Evolutionary conservation across 2,888 invertebrate genomes (phyloP).

Genomic region (Phytoseiulus persimilis): DNA sequence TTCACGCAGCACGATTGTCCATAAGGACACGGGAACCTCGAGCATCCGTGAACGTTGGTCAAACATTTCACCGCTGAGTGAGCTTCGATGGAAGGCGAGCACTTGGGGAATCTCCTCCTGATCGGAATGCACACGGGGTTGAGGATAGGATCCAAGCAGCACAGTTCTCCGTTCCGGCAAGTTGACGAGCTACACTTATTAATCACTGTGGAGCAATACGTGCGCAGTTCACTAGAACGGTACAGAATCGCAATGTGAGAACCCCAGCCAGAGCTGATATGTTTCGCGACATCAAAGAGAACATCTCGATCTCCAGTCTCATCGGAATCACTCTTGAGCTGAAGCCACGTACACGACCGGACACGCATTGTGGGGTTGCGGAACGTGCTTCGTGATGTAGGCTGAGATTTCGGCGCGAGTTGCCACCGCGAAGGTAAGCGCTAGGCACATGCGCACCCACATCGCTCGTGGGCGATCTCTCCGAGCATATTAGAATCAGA

Average conservation of each 20-base stretch:
- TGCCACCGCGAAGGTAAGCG: no score
- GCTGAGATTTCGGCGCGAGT: not conserved
- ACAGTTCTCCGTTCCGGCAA: not conserved
- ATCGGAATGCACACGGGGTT: not conserved
- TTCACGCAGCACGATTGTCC: not conserved
- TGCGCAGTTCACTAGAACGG: slow-evolving; percentile 21
- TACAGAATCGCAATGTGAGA: not conserved
- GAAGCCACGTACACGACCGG: not conserved
- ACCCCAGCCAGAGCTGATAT: not conserved
- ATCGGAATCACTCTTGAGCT: no score
- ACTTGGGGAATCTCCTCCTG: not conserved
- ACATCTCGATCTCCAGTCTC: no score
- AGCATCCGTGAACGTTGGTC: not conserved
- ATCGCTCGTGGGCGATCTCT: no score
- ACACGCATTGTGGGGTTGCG: slow-evolving; percentile 14
- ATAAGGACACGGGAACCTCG: not conserved
- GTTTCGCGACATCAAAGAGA: no score
- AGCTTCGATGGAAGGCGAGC: not conserved
- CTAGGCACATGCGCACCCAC: no score
- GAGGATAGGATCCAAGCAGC: not conserved
- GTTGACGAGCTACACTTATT: slow-evolving; percentile 7
- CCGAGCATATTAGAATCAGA: no score
- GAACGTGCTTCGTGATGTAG: slow-evolving; percentile 17
- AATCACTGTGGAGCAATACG: not conserved
- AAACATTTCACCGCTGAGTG: not conserved